Evolutionary conservation across 2,797 vertebrate genomes (phyloP), one percentile per base, ranked within the genome.

Genomic region (Carapus acus): DNA sequence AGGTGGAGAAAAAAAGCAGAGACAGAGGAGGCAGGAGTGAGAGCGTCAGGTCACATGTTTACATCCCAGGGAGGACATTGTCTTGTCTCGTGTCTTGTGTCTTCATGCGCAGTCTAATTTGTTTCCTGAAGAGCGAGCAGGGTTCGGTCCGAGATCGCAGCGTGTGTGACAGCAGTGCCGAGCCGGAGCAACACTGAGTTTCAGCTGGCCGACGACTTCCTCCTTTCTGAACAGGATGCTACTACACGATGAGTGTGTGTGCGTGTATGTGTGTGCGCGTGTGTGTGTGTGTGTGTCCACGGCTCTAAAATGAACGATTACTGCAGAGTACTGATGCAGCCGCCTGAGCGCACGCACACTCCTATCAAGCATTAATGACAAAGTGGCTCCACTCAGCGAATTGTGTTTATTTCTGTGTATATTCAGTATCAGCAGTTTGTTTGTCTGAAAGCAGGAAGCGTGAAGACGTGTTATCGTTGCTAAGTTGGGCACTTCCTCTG

Each of bases 151-250:
- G n/a, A 34, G 17, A 51, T 6, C 21, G 36, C 43, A 39, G 57
- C 42, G 50, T 37, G 8, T 1, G 60, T 52, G n/a, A n/a, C 16
- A 40, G 54, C 16, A 9, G 31, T 43, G 46, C 43, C 67, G 65
- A 63, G 55, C n/a, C 4, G 62, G 23, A 55, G 21, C 47, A 16
- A 39, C 49, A 47, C 33, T 54, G 42, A 65, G 64, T 39, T 40
- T 70, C 62, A 58, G 56, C 43, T 50, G 14, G 64, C 71, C 18
- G 54, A 39, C 73, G 46, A 79, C 89, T 93, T 94, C 91, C 92
- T 90, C 39, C 62, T 91, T 90, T 78, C 83, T 72, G 87, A 91
- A 92, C 91, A 92, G 93, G 93, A 94, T 92, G 89, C 81, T 69
- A 44, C 59, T 46, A 53, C 43, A 44, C 65, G 57, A 27, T 45